Evolutionary conservation across 2,113 vertebrate species (phyloP).

Genomic region (Oxyura jamaicensis): DNA sequence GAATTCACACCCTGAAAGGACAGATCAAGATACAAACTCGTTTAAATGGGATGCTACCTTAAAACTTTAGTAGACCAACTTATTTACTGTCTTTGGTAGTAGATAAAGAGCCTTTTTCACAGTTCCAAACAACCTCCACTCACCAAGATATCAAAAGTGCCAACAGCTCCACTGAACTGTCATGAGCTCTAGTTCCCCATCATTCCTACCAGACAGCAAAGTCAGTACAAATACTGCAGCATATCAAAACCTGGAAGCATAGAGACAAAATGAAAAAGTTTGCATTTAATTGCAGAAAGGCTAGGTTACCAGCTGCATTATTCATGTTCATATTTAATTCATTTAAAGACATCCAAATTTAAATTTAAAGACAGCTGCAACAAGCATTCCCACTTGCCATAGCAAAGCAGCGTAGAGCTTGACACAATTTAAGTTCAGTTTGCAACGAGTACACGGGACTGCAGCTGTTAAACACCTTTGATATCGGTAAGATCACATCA

Average conservation of each 20-base stretch:
- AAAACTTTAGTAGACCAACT: neutral
- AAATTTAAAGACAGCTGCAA: slow-evolving; percentile 53
- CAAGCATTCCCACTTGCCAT: slow-evolving; percentile 44
- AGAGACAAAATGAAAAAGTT: slow-evolving; percentile 47
- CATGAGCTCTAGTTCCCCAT: slow-evolving; percentile 46
- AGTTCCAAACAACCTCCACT: slow-evolving; percentile 51
- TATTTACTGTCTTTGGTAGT: slow-evolving; percentile 5
- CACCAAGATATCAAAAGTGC: slow-evolving; percentile 51
- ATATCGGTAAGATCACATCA: slow-evolving; percentile 19
- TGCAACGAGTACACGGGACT: neutral
- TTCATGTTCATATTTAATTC: slow-evolving; percentile 73
- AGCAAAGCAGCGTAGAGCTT: neutral
- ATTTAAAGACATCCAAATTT: slow-evolving; percentile 62
- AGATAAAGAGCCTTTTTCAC: neutral
- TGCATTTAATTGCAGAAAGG: slow-evolving; percentile 52
- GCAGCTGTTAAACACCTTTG: slow-evolving; percentile 20
- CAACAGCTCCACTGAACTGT: slow-evolving; percentile 36
- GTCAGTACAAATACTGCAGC: slow-evolving; percentile 9
- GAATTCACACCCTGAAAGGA: neutral
- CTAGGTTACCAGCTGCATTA: slow-evolving; percentile 48
- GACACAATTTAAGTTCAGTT: slow-evolving; percentile 14
- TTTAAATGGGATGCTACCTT: neutral
- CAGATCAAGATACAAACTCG: neutral
- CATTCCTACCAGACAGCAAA: slow-evolving; percentile 51
- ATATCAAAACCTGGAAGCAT: slow-evolving; percentile 55